Percentiles rank a stretch among this genome's conserved stretches.
Conservation (phyloP, 2,888 invertebrate genomes). For the Sericinus montela region DNA sequence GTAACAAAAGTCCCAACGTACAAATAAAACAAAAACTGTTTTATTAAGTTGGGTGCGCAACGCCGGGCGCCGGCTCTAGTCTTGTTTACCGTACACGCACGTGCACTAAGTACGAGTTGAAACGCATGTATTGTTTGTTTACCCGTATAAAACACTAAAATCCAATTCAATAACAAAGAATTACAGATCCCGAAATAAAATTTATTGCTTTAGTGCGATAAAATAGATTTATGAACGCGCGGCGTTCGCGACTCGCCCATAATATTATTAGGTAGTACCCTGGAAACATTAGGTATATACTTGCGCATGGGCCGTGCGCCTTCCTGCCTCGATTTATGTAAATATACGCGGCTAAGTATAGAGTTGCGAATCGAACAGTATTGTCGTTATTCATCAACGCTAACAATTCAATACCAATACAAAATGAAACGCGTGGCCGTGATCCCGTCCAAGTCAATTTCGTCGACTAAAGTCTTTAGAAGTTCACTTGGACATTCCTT, state of each 20-base stretch:
- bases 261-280: constrained; percentile 64
- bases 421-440: too few species aligned
- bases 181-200: constrained; percentile 80
- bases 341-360: constrained; percentile 25
- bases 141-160: constrained; percentile 79
- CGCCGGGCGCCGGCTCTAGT: constrained; percentile 51
- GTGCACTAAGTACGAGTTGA: constrained; percentile 70
- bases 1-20: constrained; percentile 53
- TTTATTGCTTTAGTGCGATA: constrained; percentile 77
- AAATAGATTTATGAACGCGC: constrained; percentile 77
- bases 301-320: constrained; percentile 20
- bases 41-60: constrained; percentile 59
- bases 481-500: too few species aligned
- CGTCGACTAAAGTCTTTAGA: too few species aligned
- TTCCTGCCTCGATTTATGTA: constrained; percentile 27
- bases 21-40: constrained; percentile 73
- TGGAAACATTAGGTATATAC: constrained; percentile 43
- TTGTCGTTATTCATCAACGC: background rate
- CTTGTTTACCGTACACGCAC: constrained; percentile 63
- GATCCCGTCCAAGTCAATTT: too few species aligned
- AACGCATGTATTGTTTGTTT: constrained; percentile 76
- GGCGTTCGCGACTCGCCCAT: constrained; percentile 49
- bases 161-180: constrained; percentile 80
- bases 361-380: background rate
- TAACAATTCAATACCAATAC: background rate